Conservation (phyloP, 2,888 invertebrate species). For the Aphidoletes aphidimyza region DNA sequence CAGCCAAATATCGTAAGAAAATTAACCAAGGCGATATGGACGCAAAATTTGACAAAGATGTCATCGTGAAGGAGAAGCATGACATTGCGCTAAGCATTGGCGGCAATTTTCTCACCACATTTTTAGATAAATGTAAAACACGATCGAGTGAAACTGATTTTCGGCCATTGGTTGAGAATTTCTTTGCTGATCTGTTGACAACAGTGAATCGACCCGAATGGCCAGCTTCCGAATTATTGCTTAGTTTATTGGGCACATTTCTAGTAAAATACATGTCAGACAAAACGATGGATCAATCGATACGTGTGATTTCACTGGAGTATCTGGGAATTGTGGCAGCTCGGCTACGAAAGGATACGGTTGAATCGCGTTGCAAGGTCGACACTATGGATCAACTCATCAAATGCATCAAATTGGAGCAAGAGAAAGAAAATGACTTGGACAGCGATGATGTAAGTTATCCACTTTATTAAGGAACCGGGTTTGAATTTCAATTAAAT, state of each 20-base stretch:
- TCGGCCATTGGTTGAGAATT: slow-evolving; percentile 97
- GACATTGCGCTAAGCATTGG: slow-evolving; percentile 94
- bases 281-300: slow-evolving; percentile 93
- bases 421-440: slow-evolving; percentile 79
- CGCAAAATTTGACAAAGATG: slow-evolving; percentile 81
- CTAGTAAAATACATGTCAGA: slow-evolving; percentile 84
- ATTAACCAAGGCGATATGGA: slow-evolving; percentile 19
- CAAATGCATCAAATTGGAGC: slow-evolving; percentile 87
- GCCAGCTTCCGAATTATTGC: slow-evolving; percentile 96
- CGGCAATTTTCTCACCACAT: slow-evolving; percentile 93
- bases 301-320: slow-evolving; percentile 95
- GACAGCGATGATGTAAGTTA: slow-evolving; percentile 67
- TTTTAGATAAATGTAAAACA: slow-evolving; percentile 93
- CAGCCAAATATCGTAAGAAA: slow-evolving; percentile 64
- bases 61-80: slow-evolving; percentile 90
- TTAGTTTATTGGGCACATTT: slow-evolving; percentile 87
- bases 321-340: slow-evolving; percentile 98
- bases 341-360: slow-evolving; percentile 91
- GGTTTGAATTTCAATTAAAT: not conserved
- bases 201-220: slow-evolving; percentile 99
- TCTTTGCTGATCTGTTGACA: slow-evolving; percentile 95
- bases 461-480: no score
- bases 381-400: slow-evolving; percentile 94
- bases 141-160: slow-evolving; percentile 94
- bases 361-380: slow-evolving; percentile 85